These are phyloP conservation scores for Tauraco erythrolophus DNA, from an alignment of 2,113 vertebrate species.

Conservation along the genomic window DNA sequence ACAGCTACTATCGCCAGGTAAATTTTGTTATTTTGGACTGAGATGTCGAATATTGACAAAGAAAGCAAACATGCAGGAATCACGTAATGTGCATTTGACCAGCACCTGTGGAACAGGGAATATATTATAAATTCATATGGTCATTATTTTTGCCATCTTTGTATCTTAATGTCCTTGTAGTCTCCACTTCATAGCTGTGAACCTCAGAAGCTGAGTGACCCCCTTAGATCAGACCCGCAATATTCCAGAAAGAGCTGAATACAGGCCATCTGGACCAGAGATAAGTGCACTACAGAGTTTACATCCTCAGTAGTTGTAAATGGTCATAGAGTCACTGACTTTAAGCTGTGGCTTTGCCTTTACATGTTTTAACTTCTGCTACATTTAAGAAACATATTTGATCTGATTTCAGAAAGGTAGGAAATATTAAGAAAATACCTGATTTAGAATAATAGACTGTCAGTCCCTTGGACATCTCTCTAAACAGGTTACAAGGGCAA, in stretches of 20 bases:
- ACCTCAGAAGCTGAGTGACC: not conserved
- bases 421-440: not conserved
- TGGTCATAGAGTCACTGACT: not conserved
- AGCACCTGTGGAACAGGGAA: not conserved
- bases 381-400: not conserved
- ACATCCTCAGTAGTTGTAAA: not conserved
- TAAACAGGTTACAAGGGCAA: not conserved
- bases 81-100: not conserved
- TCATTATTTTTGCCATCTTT: not conserved
- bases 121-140: not conserved
- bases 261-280: not conserved
- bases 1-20: not conserved
- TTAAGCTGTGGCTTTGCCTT: not conserved
- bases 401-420: not conserved
- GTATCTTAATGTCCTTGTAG: rapidly evolving
- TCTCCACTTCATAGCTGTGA: not conserved
- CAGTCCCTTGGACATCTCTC: not conserved
- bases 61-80: not conserved
- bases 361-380: not conserved
- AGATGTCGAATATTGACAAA: not conserved
- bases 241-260: not conserved
- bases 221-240: not conserved
- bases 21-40: not conserved
- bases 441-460: not conserved
- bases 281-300: not conserved